Base-by-base conservation (phyloP, 92 coral and sea anemone genomes). In the Umimayanthus kanabou region DNA sequence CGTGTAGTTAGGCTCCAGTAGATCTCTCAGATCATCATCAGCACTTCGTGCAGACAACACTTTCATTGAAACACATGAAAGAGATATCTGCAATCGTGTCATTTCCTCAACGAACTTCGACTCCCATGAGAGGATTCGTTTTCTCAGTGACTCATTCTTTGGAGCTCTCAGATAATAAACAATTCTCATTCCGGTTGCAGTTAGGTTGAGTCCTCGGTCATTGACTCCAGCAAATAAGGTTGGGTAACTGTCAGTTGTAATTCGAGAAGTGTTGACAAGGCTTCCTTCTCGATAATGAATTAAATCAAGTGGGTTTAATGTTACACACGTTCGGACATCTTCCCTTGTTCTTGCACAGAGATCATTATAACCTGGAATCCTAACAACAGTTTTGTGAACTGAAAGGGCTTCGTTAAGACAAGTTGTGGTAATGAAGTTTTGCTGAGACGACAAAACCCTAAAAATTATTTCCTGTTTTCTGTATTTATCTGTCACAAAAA, bases 21-120 rank as follows among this genome's bases (percentile, higher is more conserved):
- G 64, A 26, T 77, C 81, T 2, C 2, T 43, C 58, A 77, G 33
- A 77, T 77, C 81, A 49, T 77, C 81, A n/a, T 43, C 81, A 47
- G 39, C 64, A 49, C 65, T 45, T 23, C 81, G 61, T 77, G 81
- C 65, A n/a, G 81, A 26, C 65, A 47, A 28, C 9, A 14, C 39
- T n/a, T 49, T 47, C 22, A 45, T 40, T 30, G 81, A 43, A 4
- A 77, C 64, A 25, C 81, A 77, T 42, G 30, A 43, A 22, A 77
- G 64, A 20, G 22, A 15, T 7, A 3, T 5, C 4, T 77, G 8
- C 20, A 77, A 4, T 77, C 42, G 58, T 6, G 66, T 25, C 18
- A 49, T 77, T 47, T 77, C 58, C 2, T 77, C 11, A 3, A 45
- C 33, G 33, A 77, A 77, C 64, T 47, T 26, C 16, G n/a, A 25